Conservation (phyloP, 2,797 vertebrate genomes). For the Xerus rutilus region DNA sequence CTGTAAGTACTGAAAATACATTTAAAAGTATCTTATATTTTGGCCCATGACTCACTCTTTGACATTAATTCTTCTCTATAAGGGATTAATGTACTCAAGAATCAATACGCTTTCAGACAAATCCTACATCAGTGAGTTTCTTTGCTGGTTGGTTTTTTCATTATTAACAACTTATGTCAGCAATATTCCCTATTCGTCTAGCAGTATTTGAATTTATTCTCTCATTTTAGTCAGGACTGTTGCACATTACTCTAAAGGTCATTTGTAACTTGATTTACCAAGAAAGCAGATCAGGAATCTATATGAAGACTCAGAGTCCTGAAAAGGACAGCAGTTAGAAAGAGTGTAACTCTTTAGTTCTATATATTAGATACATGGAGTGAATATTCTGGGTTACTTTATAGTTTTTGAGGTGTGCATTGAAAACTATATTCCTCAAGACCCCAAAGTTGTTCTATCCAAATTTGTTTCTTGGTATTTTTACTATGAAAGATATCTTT, state of each 20-base stretch:
- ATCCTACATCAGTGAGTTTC: constrained; percentile 83
- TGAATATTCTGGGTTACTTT: background rate
- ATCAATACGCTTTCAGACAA: constrained; percentile 88
- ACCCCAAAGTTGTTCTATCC: background rate
- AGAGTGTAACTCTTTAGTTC: background rate
- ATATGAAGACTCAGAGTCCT: constrained; percentile 46
- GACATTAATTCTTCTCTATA: constrained; percentile 86
- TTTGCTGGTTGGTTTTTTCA: constrained; percentile 84
- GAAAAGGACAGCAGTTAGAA: background rate
- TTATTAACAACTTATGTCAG: constrained; percentile 86
- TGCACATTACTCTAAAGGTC: constrained; percentile 68
- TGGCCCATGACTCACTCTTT: constrained; percentile 84
- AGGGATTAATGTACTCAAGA: constrained; percentile 86
- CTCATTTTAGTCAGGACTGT: constrained; percentile 73
- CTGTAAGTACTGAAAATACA: constrained; percentile 69
- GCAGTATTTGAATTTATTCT: constrained; percentile 83
- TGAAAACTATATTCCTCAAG: background rate
- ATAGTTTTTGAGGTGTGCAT: background rate
- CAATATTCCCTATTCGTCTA: constrained; percentile 67
- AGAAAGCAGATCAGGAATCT: constrained; percentile 69
- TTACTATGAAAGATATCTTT: background rate
- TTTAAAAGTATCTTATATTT: constrained; percentile 80
- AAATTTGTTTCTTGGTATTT: background rate
- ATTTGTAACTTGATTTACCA: constrained; percentile 76
- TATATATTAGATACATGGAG: background rate